Evolutionary conservation across 2,888 invertebrate genomes (phyloP), one percentile per base, ranked within the genome.

Genomic region (Boloria selene): DNA sequence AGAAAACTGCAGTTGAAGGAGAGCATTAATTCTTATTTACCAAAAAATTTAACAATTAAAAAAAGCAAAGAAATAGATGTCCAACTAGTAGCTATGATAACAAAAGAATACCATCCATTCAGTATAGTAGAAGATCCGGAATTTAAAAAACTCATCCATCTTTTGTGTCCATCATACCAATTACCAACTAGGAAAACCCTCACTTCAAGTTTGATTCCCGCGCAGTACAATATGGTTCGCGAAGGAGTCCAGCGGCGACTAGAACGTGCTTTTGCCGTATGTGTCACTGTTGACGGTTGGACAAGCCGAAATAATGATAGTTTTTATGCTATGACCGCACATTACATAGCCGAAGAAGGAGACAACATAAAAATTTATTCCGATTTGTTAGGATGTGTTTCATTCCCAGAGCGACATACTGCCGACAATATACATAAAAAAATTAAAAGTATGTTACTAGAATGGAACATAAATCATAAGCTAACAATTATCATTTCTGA

Each of bases 61-160:
- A n/a, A n/a, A n/a, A n/a, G n/a, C n/a, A n/a, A n/a, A n/a, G n/a
- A n/a, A n/a, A n/a, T n/a, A n/a, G n/a, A n/a, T n/a, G n/a, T n/a
- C n/a, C n/a, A n/a, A n/a, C n/a, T n/a, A n/a, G n/a, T n/a, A n/a
- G n/a, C n/a, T n/a, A n/a, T n/a, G n/a, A n/a, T n/a, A n/a, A n/a
- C n/a, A n/a, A 54, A 54, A 54, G 54, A 54, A 54, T 54, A 54
- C 31, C 42, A 54, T 54, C 54, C 54, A 10, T 31, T 54, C n/a
- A n/a, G 31, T 16, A 14, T 54, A n/a, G 54, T 31, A 54, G 54
- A 54, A 31, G 54, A 54, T 31, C n/a, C 26, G 31, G 54, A 54
- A 54, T 54, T 54, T 31, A 54, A 31, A 31, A 54, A 54, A 31
- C 31, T 31, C n/a, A 38, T 54, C 31, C 26, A 31, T 31, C 54